Conservation (phyloP, 2,888 invertebrate species). For the Masnerella sp. region DNA sequence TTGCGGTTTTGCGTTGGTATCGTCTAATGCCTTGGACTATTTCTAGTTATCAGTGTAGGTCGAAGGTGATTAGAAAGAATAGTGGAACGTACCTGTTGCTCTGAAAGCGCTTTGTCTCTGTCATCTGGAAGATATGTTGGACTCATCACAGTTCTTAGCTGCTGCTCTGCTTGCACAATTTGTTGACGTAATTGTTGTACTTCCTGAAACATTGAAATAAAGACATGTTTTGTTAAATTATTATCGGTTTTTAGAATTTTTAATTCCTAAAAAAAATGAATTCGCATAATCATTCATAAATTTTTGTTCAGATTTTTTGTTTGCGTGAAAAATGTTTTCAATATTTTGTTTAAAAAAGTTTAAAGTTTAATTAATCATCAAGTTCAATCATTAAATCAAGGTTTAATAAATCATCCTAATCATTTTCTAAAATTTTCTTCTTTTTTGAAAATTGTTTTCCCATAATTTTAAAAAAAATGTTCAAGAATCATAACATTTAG, state of each 20-base stretch:
- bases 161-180: constrained; percentile 92
- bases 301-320: too few relatives aligned
- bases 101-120: constrained; percentile 87
- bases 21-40: constrained; percentile 62
- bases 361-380: neutral
- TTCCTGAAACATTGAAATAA: constrained; percentile 80
- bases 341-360: too few relatives aligned
- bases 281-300: too few relatives aligned
- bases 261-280: too few relatives aligned
- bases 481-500: neutral
- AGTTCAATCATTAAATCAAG: too few relatives aligned
- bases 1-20: constrained; percentile 75
- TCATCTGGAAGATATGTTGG: constrained; percentile 91
- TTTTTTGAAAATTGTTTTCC: too few relatives aligned
- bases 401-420: too few relatives aligned
- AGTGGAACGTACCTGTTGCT: constrained; percentile 89
- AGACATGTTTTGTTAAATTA: too few relatives aligned
- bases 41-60: constrained; percentile 62
- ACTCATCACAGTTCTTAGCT: constrained; percentile 88
- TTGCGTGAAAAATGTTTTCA: too few relatives aligned
- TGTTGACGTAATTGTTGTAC: constrained; percentile 90
- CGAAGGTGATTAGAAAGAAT: constrained; percentile 56
- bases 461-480: too few relatives aligned
- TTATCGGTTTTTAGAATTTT: too few relatives aligned
- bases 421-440: too few relatives aligned